These are phyloP conservation scores for Drosophila emarginata DNA, from an alignment of 2,888 invertebrate species.

Conservation along the genomic window DNA sequence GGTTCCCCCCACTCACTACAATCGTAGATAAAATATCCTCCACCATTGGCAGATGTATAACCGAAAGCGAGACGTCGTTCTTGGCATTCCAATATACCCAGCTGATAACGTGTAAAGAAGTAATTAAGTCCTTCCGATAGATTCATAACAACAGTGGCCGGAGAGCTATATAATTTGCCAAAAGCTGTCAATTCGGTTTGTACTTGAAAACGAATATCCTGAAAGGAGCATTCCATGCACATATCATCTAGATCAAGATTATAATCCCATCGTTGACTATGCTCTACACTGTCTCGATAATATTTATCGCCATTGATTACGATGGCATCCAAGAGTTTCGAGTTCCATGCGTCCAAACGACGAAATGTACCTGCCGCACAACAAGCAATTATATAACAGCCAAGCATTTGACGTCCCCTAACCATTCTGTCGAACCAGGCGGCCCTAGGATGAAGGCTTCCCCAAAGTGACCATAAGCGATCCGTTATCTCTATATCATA, in stretches of 20 bases:
- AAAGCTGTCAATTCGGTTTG: constrained; percentile 84
- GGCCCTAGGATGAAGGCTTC: constrained; percentile 85
- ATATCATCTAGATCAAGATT: constrained; percentile 85
- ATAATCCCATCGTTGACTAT: constrained; percentile 83
- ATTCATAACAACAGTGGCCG: constrained; percentile 83
- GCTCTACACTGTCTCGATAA: constrained; percentile 83
- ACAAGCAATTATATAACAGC: constrained; percentile 85
- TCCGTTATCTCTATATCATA: constrained; percentile 87
- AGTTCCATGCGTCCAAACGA: constrained; percentile 85
- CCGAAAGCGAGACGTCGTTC: constrained; percentile 84
- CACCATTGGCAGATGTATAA: constrained; percentile 64
- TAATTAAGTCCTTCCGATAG: constrained; percentile 85
- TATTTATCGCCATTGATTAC: constrained; percentile 85
- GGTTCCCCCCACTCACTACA: constrained; percentile 85
- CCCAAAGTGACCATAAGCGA: constrained; percentile 87
- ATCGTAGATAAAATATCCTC: constrained; percentile 87
- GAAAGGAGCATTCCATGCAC: constrained; percentile 84
- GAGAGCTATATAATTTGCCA: constrained; percentile 84
- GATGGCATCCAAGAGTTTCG: constrained; percentile 85
- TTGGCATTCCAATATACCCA: constrained; percentile 84
- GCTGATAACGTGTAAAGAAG: constrained; percentile 84
- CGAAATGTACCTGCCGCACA: constrained; percentile 85
- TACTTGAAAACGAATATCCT: constrained; percentile 84
- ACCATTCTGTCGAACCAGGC: constrained; percentile 83
- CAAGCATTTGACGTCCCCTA: constrained; percentile 86